phyloP scores from a whole-genome alignment of 2,113 vertebrate species.

The Rafetus swinhoei region DNA sequence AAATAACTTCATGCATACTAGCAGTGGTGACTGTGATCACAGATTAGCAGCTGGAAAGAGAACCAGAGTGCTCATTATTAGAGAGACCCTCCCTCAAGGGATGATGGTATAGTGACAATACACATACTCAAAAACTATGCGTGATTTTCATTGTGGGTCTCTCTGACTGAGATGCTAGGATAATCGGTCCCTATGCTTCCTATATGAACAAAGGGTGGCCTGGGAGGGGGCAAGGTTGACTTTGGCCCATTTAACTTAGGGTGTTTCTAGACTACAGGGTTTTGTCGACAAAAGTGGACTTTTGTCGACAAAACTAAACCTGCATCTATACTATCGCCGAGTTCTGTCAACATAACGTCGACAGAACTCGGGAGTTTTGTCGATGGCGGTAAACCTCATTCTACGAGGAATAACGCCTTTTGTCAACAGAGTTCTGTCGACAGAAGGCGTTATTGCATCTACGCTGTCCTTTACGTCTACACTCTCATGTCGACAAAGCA shows the following conservation, averaged over 20 bases:
- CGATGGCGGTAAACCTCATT: no score
- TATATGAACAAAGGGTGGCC: neutral
- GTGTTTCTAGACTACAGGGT: no score
- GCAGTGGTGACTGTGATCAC: neutral
- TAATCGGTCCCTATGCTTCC: neutral
- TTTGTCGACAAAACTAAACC: no score
- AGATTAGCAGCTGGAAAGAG: neutral
- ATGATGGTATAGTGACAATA: neutral
- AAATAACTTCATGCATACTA: rapidly evolving
- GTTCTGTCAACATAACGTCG: no score
- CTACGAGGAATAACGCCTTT: no score
- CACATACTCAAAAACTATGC: neutral
- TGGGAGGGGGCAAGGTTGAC: neutral
- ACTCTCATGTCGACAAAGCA: no score
- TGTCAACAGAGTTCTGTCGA: no score
- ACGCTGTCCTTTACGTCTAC: no score
- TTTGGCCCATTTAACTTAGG: neutral
- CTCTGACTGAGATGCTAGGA: neutral
- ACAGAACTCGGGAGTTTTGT: no score
- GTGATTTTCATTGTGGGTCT: neutral
- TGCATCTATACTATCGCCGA: no score
- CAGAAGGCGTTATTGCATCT: no score
- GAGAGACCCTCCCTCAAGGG: neutral
- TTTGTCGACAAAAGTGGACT: no score
- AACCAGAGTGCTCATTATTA: neutral